phyloP scores from a whole-genome alignment of 2,797 vertebrate genomes.

The Thripadectes ignobilis region DNA sequence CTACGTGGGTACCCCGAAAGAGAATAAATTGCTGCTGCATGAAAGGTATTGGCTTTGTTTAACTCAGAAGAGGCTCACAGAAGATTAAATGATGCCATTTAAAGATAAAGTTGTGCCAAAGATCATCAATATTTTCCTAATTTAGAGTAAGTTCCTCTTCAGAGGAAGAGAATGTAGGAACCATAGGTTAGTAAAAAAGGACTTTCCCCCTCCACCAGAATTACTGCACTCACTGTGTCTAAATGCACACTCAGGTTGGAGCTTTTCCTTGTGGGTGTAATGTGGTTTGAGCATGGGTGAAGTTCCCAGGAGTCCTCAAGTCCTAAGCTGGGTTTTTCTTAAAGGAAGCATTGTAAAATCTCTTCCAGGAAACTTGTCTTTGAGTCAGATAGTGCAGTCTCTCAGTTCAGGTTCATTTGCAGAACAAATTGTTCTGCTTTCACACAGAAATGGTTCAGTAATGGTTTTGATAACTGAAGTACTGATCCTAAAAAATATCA shows the following conservation, averaged over 20 bases:
- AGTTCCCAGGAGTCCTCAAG: not conserved
- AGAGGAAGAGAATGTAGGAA: not conserved
- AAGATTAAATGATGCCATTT: not conserved
- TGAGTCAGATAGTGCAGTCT: not conserved
- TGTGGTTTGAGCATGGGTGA: not conserved
- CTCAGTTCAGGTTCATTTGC: not conserved
- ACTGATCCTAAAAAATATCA: not conserved
- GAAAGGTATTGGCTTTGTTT: not conserved
- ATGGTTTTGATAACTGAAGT: not conserved
- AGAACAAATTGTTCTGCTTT: not conserved
- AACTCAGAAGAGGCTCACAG: not conserved
- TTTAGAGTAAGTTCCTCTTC: not conserved
- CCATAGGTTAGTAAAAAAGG: not conserved
- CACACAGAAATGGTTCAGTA: not conserved
- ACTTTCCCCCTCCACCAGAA: not conserved
- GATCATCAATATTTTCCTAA: not conserved
- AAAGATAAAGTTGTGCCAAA: not conserved
- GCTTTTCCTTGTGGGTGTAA: not conserved
- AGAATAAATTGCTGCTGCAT: not conserved
- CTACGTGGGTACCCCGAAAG: fast-evolving
- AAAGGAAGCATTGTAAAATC: not conserved
- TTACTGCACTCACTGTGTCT: not conserved
- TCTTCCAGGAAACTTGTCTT: not conserved
- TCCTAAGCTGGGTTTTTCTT: not conserved
- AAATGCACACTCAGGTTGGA: not conserved